phyloP scores from a whole-genome alignment of 2,797 vertebrate genomes.

The Alosa sapidissima region DNA sequence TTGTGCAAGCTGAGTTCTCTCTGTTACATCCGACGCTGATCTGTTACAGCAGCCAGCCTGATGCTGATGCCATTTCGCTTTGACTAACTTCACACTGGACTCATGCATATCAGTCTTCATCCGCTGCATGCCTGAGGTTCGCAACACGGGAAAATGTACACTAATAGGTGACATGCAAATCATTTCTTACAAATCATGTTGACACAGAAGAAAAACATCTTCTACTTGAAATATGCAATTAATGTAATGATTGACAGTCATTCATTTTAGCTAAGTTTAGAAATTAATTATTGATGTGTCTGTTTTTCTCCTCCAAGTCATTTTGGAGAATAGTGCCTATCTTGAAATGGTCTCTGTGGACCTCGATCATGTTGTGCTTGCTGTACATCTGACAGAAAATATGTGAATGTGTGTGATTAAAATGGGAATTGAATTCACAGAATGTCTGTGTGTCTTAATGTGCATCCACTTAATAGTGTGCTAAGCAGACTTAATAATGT shows the following conservation, averaged over 20 bases:
- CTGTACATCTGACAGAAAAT: not conserved
- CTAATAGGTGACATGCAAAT: not conserved
- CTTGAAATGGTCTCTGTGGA: not conserved
- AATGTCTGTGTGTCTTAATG: not conserved
- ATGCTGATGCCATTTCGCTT: not conserved
- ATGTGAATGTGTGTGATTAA: constrained; percentile 16
- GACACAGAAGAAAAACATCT: not conserved
- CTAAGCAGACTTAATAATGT: not conserved
- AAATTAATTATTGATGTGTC: not conserved
- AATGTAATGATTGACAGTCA: not conserved
- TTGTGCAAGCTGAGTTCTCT: not conserved
- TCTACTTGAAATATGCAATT: not conserved
- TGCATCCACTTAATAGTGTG: not conserved
- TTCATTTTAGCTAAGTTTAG: not conserved
- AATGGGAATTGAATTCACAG: not conserved
- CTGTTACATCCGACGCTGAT: not conserved
- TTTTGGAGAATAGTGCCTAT: constrained; percentile 21
- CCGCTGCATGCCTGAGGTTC: not conserved
- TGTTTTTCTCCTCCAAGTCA: constrained; percentile 17
- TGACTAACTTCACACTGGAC: not conserved
- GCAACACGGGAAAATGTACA: not conserved
- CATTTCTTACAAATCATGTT: not conserved
- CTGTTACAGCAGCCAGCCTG: not conserved
- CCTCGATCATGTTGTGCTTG: constrained; percentile 31
- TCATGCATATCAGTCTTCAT: not conserved